Conservation (phyloP, 2,888 invertebrate species). For the Zaprionus lineosus region DNA sequence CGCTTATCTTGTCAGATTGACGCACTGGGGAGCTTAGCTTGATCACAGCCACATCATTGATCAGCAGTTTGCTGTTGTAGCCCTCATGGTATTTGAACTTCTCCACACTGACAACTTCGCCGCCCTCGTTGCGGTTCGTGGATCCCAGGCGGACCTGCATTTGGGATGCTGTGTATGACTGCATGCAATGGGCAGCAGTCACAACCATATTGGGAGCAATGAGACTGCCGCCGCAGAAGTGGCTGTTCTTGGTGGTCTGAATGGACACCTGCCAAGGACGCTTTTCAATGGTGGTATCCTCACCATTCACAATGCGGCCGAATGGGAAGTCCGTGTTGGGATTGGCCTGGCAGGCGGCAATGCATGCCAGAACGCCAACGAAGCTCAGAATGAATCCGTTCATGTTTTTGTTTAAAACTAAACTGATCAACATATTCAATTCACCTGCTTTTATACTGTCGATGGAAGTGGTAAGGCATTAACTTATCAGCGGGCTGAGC, state of each 20-base stretch:
- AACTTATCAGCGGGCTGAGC: conserved; percentile 15
- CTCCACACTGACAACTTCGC: conserved; percentile 78
- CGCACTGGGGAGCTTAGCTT: conserved; percentile 74
- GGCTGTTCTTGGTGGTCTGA: conserved; percentile 68
- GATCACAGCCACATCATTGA: conserved; percentile 83
- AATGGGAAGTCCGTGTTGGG: conserved; percentile 55
- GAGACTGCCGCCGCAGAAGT: conserved; percentile 83
- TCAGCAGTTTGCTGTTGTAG: conserved; percentile 76
- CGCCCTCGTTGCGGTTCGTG: conserved; percentile 74
- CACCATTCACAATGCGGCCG: conserved; percentile 83
- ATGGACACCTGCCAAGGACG: conserved; percentile 84
- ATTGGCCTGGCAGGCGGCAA: conserved; percentile 19
- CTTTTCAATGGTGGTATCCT: conserved; percentile 78
- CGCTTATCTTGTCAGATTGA: conserved; percentile 52
- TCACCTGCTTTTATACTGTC: conserved; percentile 46
- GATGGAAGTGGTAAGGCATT: not conserved
- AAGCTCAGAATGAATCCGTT: conserved; percentile 46
- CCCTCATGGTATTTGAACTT: conserved; percentile 71
- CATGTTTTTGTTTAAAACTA: conserved; percentile 43
- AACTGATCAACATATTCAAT: conserved; percentile 12
- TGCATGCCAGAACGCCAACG: conserved; percentile 47
- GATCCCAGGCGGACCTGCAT: conserved; percentile 82
- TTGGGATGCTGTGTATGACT: conserved; percentile 38
- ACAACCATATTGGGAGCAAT: conserved; percentile 76
- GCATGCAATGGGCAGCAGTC: conserved; percentile 83